Conservation (phyloP, 2,113 vertebrate species). For the Ceyx cyanopectus region DNA sequence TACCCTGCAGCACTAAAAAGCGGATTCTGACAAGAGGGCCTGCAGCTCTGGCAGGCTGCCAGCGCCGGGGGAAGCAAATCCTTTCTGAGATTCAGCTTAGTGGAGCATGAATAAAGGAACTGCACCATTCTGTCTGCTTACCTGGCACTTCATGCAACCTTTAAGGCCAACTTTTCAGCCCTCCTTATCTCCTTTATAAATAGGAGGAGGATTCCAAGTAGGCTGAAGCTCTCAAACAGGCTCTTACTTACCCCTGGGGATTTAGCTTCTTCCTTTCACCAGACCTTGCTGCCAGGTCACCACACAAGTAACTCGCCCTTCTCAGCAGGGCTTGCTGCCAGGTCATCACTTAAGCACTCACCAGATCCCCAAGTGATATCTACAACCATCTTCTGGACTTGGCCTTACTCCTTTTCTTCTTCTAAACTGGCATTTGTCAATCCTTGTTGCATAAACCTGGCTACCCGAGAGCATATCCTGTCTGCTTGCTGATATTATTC, state of each 20-base stretch:
- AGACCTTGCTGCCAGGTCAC: not conserved
- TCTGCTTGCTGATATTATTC: constrained; percentile 13
- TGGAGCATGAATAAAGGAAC: constrained; percentile 21
- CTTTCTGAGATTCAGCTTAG: constrained; percentile 6
- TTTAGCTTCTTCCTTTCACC: constrained; percentile 14
- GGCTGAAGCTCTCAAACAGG: constrained; percentile 13
- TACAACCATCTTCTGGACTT: not conserved
- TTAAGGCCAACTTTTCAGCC: not conserved
- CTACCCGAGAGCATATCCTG: not conserved
- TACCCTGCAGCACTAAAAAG: not conserved
- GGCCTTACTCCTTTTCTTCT: not conserved
- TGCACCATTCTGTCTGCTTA: constrained; percentile 3
- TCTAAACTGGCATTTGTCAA: not conserved
- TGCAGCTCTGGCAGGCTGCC: not conserved
- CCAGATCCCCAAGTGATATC: not conserved
- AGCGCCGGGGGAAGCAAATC: not conserved
- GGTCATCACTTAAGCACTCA: constrained; percentile 7
- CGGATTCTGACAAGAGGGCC: not conserved
- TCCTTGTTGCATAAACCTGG: not conserved
- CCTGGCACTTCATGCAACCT: not conserved
- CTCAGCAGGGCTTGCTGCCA: constrained; percentile 1
- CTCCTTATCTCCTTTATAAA: constrained; percentile 10
- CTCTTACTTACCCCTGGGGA: not conserved
- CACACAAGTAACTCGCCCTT: not conserved
- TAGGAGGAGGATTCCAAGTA: constrained; percentile 15